phyloP scores from a whole-genome alignment of 2,888 invertebrate species.

The Tubulanus polymorphus region DNA sequence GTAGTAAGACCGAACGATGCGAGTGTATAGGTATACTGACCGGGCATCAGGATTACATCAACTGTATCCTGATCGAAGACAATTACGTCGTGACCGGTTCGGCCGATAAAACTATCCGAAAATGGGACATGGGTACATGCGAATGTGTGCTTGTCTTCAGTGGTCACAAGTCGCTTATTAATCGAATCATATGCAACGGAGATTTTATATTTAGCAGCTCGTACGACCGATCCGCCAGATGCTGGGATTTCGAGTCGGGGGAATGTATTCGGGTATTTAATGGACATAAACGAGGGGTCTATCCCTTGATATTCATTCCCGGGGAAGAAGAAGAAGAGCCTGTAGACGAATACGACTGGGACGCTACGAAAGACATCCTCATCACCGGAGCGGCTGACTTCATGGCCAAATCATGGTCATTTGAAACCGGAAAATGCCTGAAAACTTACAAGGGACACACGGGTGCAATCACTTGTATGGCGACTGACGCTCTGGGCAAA shows the following conservation, averaged over 20 bases:
- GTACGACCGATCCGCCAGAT: constrained; percentile 50
- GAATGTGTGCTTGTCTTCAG: constrained; percentile 54
- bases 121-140: constrained; percentile 57
- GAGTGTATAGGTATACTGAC: constrained; percentile 56
- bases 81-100: constrained; percentile 56
- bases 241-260: constrained; percentile 56
- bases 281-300: constrained; percentile 56
- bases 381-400: constrained; percentile 53
- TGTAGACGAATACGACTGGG: constrained; percentile 27
- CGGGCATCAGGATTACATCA: constrained; percentile 56
- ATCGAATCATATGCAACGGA: constrained; percentile 55
- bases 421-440: constrained; percentile 50
- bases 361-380: constrained; percentile 45
- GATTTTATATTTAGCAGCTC: constrained; percentile 52
- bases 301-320: constrained; percentile 56
- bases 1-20: constrained; percentile 52
- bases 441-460: constrained; percentile 53
- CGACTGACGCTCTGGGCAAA: constrained; percentile 50
- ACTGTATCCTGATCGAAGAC: constrained; percentile 54
- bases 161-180: constrained; percentile 55
- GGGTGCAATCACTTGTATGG: constrained; percentile 56
- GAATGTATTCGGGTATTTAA: constrained; percentile 51
- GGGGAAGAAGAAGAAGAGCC: constrained; percentile 44
- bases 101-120: constrained; percentile 56
- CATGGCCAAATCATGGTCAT: constrained; percentile 52